Percentiles rank a stretch among this genome's conserved stretches.
These are phyloP conservation scores for Hololepta plana DNA, from an alignment of 2,888 invertebrate species.

Conservation along the genomic window DNA sequence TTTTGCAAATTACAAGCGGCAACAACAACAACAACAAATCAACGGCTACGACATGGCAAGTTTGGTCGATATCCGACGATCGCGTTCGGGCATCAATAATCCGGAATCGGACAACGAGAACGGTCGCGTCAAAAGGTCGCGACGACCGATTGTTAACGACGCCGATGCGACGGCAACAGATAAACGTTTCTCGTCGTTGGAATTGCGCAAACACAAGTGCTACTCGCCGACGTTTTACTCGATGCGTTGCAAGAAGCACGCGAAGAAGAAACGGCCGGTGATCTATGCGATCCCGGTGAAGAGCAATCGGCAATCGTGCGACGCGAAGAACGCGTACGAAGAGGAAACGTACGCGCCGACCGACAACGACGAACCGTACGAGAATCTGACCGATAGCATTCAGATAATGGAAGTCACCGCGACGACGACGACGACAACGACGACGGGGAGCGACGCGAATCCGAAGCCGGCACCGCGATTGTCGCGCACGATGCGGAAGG, in stretches of 20 bases:
- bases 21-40: too few relatives aligned
- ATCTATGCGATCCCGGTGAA: slow-evolving; percentile 23
- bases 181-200: slow-evolving; percentile 22
- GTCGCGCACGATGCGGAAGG: slow-evolving; percentile 8
- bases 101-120: neutral
- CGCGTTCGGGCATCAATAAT: slow-evolving; percentile 16
- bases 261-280: slow-evolving; percentile 23
- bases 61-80: slow-evolving; percentile 18
- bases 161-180: slow-evolving; percentile 12
- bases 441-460: slow-evolving; percentile 18
- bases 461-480: slow-evolving; percentile 39
- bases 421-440: too few relatives aligned
- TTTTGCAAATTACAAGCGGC: too few relatives aligned
- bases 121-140: slow-evolving; percentile 1
- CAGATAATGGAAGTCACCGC: slow-evolving; percentile 47
- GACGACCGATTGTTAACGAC: too few relatives aligned
- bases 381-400: slow-evolving; percentile 47
- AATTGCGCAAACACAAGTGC: slow-evolving; percentile 24
- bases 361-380: slow-evolving; percentile 27
- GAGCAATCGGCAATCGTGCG: too few relatives aligned
- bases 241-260: slow-evolving; percentile 26
- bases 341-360: slow-evolving; percentile 3
- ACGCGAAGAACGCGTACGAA: slow-evolving; percentile 4
- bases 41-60: too few relatives aligned
- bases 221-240: slow-evolving; percentile 29